Base-by-base conservation (phyloP, 2,113 vertebrate genomes). In the Limnothrissa miodon region DNA sequence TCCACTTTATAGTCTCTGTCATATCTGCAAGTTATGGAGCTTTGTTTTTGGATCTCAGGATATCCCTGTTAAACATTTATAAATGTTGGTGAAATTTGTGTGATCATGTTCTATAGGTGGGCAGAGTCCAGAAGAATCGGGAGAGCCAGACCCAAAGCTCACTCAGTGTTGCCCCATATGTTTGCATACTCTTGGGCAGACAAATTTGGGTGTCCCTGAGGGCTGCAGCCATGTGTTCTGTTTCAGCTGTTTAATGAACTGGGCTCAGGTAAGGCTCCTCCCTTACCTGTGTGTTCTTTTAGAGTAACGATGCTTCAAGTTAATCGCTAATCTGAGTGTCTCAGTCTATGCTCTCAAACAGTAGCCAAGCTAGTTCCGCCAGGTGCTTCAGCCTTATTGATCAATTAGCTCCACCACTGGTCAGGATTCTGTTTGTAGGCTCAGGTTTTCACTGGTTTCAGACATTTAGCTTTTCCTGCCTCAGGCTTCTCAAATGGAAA, bases 221-320 rank as follows among this genome's bases (percentile, higher is more conserved):
- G 95, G 92, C 91, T 99, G 98, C 94, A 95, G 89, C 91, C 98
- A 99, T 82, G 90, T 95, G 88, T 99, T 99, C 93, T 99, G 98
- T 91, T 91, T 98, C 83, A 87, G 93, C 87, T 99, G 98, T 87
- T 97, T 99, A 89, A 94, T 99, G 86, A 97, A 96, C 23, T 99
- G 98, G 98, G 96, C 97, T 86, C 96, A 99, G 96, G 98, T 99
- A 93, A 96, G 90, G 19, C 29, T 74, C 66, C 8, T 62, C 56
- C 23, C 53, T 6, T 62, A 23, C 8, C 56, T 23, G 0, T 29
- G 56, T 29, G 56, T n/a, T 62, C 5, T 10, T 29, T n/a, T 62
- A 25, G 25, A 25, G 56, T 23, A 25, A 8, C 25, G 56, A 1
- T 62, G 19, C n/a, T 6, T n/a, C 5, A 62, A 25, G 46, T 48